These are phyloP conservation scores for Diplodus puntazzo DNA, from an alignment of 2,797 vertebrate species.

Conservation along the genomic window DNA sequence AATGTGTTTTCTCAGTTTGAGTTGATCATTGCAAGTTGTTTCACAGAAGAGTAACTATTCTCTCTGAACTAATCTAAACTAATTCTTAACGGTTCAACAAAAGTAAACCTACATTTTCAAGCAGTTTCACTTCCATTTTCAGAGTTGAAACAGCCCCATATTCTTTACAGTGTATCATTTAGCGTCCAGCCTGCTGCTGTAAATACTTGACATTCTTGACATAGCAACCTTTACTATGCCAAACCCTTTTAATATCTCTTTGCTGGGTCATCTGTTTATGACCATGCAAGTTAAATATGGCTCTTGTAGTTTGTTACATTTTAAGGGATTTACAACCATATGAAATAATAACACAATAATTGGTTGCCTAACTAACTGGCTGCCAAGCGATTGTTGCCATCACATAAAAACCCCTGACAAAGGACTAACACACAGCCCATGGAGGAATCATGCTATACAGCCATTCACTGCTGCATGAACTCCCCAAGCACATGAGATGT, in stretches of 20 bases:
- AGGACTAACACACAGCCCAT: constrained; percentile 18
- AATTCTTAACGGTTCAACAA: no score
- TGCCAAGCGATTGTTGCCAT: constrained; percentile 60
- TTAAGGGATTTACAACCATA: neutral
- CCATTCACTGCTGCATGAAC: constrained; percentile 16
- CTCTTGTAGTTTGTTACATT: neutral
- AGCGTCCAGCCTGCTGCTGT: constrained; percentile 21
- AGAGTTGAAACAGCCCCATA: no score
- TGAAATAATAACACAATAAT: neutral
- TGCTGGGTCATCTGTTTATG: neutral
- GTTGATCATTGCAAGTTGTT: no score
- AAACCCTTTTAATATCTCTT: constrained; percentile 6
- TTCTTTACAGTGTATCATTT: no score
- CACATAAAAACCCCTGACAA: constrained; percentile 40
- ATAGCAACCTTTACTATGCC: neutral
- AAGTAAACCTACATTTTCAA: no score
- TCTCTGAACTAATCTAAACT: no score
- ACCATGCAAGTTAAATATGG: neutral
- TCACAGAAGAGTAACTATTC: no score
- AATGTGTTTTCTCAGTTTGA: no score
- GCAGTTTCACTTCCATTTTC: no score
- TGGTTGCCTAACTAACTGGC: constrained; percentile 26
- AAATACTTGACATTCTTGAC: constrained; percentile 1
- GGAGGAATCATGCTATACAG: constrained; percentile 43
- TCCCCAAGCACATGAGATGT: constrained; percentile 39